Evolutionary conservation across 2,888 invertebrate genomes (phyloP).

Genomic region (Helleia helle): DNA sequence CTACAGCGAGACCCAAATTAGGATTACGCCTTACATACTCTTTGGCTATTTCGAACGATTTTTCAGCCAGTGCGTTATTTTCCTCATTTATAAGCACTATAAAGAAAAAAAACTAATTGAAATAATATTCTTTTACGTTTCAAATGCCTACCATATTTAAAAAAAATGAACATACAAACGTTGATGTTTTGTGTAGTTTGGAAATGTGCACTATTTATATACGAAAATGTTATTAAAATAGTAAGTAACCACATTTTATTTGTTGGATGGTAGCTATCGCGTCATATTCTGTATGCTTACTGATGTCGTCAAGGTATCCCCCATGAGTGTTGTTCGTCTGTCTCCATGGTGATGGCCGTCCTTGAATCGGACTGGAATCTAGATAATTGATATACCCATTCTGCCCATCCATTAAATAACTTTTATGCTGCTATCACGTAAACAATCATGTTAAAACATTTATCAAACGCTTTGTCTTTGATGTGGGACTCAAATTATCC

Average conservation of each 20-base stretch:
- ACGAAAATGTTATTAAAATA: conserved; percentile 29
- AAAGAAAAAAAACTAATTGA: conserved; percentile 21
- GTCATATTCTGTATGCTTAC: not conserved
- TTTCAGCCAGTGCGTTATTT: conserved; percentile 80
- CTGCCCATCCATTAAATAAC: conserved; percentile 33
- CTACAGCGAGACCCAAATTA: conserved; percentile 77
- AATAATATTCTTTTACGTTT: too few species aligned
- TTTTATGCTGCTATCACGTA: not conserved
- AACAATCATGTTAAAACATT: conserved; percentile 6
- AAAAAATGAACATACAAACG: conserved; percentile 74
- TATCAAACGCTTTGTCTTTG: too few species aligned
- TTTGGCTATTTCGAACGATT: conserved; percentile 80
- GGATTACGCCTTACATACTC: conserved; percentile 81
- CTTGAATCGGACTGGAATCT: conserved; percentile 48
- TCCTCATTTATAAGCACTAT: conserved; percentile 84
- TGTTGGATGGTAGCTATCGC: conserved; percentile 1
- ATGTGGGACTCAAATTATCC: too few species aligned
- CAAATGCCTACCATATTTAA: too few species aligned
- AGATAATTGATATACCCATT: conserved; percentile 41
- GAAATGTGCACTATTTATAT: conserved; percentile 30
- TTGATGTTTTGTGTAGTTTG: conserved; percentile 83
- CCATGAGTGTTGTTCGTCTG: conserved; percentile 34
- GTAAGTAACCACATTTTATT: conserved; percentile 20
- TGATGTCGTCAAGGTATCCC: conserved; percentile 4
- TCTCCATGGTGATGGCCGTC: conserved; percentile 57